A percentile compares a stretch with the other conserved stretches of the same genome.
phyloP scores from a whole-genome alignment of 2,888 invertebrate genomes.

The Dolomedes plantarius region DNA sequence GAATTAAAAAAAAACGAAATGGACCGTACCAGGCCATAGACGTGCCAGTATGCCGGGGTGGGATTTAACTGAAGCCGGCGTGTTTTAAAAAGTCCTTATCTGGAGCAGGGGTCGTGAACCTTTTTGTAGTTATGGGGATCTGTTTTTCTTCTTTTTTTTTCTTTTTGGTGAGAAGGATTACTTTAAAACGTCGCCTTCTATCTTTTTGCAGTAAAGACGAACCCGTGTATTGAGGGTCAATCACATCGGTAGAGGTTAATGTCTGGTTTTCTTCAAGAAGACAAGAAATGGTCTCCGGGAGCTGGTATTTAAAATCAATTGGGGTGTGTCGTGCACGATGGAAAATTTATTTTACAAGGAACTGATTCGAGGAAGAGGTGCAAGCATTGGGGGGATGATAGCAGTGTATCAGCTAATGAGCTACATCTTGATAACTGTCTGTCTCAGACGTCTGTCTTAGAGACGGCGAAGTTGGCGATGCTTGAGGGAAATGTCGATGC shows the following conservation, averaged over 20 bases:
- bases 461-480: too few species aligned
- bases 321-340: not conserved
- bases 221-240: slow-evolving; percentile 35
- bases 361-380: not conserved
- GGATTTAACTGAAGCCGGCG: slow-evolving; percentile 52
- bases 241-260: slow-evolving; percentile 60
- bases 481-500: too few species aligned
- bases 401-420: too few species aligned
- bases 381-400: not conserved
- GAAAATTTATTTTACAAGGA: not conserved
- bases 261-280: slow-evolving; percentile 33
- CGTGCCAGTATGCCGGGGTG: slow-evolving; percentile 56
- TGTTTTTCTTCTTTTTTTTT: slow-evolving; percentile 20
- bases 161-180: slow-evolving; percentile 32
- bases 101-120: slow-evolving; percentile 66
- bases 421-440: too few species aligned
- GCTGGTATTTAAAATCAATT: not conserved
- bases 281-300: not conserved
- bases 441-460: too few species aligned
- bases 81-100: slow-evolving; percentile 67
- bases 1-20: slow-evolving; percentile 36
- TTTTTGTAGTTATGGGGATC: slow-evolving; percentile 58
- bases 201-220: slow-evolving; percentile 39
- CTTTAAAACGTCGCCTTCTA: slow-evolving; percentile 45
- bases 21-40: slow-evolving; percentile 56